phyloP scores from a whole-genome alignment of 2,113 vertebrate species.

The Nanorana parkeri region DNA sequence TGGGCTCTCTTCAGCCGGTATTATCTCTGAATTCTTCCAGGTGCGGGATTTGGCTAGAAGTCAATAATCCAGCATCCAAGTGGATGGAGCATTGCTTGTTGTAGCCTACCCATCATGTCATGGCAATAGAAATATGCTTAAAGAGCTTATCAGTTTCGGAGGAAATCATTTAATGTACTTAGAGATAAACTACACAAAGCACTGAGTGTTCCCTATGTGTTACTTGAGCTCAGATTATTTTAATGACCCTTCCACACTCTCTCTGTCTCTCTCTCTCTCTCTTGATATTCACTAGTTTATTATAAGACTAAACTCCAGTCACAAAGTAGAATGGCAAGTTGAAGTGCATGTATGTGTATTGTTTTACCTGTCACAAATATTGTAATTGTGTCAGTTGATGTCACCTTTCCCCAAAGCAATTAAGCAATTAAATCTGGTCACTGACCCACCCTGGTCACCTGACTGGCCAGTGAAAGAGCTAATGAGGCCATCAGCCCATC shows the following conservation, averaged over 20 bases:
- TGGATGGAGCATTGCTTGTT: slow-evolving; percentile 18
- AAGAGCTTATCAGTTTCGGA: neutral
- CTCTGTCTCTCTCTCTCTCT: too few relatives aligned
- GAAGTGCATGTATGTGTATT: too few relatives aligned
- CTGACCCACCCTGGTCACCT: too few relatives aligned
- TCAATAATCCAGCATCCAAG: slow-evolving; percentile 46
- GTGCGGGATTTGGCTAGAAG: slow-evolving; percentile 44
- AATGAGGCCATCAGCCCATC: too few relatives aligned
- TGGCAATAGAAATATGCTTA: slow-evolving; percentile 2
- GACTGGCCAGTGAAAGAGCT: too few relatives aligned
- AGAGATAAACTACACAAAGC: neutral
- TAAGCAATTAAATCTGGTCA: too few relatives aligned
- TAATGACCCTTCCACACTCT: neutral
- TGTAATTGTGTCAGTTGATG: too few relatives aligned
- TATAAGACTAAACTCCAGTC: too few relatives aligned
- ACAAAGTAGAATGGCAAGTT: too few relatives aligned
- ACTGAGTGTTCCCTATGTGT: neutral
- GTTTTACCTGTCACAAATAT: too few relatives aligned
- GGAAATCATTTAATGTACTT: slow-evolving; percentile 23
- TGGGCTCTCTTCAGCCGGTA: slow-evolving; percentile 40
- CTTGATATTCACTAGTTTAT: too few relatives aligned
- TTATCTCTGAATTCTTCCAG: slow-evolving; percentile 59
- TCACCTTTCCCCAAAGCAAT: too few relatives aligned
- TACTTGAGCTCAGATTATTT: neutral
- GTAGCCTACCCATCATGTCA: slow-evolving; percentile 27